phyloP scores from a whole-genome alignment of 2,797 vertebrate species.

The Pelodytes ibericus region DNA sequence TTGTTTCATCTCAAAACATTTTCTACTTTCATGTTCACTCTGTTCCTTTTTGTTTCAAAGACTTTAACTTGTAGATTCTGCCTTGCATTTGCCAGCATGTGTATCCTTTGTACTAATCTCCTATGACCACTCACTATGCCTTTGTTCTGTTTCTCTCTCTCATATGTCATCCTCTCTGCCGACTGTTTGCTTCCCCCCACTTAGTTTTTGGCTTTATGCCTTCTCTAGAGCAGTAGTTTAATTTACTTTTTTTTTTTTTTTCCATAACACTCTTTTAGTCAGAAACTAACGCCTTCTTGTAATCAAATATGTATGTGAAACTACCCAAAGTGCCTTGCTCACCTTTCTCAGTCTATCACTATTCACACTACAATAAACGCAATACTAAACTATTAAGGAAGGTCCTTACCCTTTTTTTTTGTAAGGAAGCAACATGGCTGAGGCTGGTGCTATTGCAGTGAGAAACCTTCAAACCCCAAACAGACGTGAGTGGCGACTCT shows the following conservation, averaged over 20 bases:
- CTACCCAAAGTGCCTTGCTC: too few relatives aligned
- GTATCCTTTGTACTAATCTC: conserved; percentile 48
- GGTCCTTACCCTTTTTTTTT: too few relatives aligned
- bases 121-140: conserved; percentile 44
- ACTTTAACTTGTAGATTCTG: conserved; percentile 46
- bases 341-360: too few relatives aligned
- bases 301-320: background rate
- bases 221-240: conserved; percentile 30
- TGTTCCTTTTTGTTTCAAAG: conserved; percentile 30
- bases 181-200: conserved; percentile 31
- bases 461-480: too few relatives aligned
- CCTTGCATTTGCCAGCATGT: conserved; percentile 39
- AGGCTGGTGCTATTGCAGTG: too few relatives aligned
- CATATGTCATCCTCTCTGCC: conserved; percentile 20
- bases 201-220: conserved; percentile 43
- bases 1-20: conserved; percentile 46
- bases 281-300: background rate
- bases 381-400: too few relatives aligned
- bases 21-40: conserved; percentile 41
- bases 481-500: too few relatives aligned
- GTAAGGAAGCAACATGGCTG: too few relatives aligned
- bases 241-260: background rate
- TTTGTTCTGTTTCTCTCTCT: conserved; percentile 36
- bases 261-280: background rate
- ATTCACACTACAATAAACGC: too few relatives aligned